Percentiles rank a stretch among this genome's conserved stretches.
These are phyloP conservation scores for Glaucopsyche alexis DNA, from an alignment of 2,888 invertebrate genomes.

Conservation along the genomic window DNA sequence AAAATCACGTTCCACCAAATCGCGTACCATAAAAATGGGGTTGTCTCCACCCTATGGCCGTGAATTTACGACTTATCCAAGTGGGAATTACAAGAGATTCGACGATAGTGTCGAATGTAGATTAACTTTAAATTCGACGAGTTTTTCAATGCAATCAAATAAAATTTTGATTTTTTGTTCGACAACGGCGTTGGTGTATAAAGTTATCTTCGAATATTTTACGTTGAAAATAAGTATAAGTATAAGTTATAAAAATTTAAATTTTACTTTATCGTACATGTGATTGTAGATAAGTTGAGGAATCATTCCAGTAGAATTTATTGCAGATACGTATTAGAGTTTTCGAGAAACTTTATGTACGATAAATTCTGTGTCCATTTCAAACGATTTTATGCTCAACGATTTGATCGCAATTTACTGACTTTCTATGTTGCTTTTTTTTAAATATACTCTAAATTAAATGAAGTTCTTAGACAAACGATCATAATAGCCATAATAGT, in stretches of 20 bases:
- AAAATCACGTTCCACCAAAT: conserved; percentile 66
- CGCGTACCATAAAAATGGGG: conserved; percentile 63
- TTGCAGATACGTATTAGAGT: neutral
- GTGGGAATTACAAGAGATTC: conserved; percentile 70
- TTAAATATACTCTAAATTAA: too few relatives aligned
- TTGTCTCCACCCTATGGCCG: conserved; percentile 63
- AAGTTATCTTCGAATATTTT: neutral
- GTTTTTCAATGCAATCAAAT: neutral
- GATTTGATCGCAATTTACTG: too few relatives aligned
- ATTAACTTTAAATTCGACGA: conserved; percentile 23
- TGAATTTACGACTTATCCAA: conserved; percentile 73
- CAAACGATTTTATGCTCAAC: too few relatives aligned
- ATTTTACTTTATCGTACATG: neutral
- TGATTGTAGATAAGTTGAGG: neutral
- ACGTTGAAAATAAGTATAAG: too few relatives aligned
- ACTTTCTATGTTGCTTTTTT: too few relatives aligned
- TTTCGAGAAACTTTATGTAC: too few relatives aligned
- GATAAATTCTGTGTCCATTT: too few relatives aligned
- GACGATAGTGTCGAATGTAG: conserved; percentile 46
- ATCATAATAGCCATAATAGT: too few relatives aligned
- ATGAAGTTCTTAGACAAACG: too few relatives aligned
- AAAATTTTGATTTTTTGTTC: neutral
- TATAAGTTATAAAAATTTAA: neutral
- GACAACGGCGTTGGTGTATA: neutral
- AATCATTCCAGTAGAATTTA: neutral